Percentiles rank a stretch among this genome's conserved stretches.
phyloP scores from a whole-genome alignment of 1,140 invertebrate genomes.

The Bombus confusus region DNA sequence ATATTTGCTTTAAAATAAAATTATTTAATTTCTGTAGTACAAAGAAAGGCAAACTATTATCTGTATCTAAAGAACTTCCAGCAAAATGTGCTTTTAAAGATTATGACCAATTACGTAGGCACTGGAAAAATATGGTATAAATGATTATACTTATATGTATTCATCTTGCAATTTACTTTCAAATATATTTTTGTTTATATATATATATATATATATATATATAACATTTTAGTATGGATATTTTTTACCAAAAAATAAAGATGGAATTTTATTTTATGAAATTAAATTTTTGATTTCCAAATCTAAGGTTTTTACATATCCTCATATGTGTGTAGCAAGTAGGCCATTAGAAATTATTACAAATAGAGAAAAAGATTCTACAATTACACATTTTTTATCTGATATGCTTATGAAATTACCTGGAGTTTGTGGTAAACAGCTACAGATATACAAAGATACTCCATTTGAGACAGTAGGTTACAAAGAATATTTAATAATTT shows the following conservation, averaged over 20 bases:
- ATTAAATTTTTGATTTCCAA: conserved; percentile 63
- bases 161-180: background rate
- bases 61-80: conserved; percentile 69
- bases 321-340: conserved; percentile 65
- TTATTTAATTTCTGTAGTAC: conserved; percentile 63
- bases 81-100: conserved; percentile 63
- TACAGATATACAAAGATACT: conserved; percentile 46
- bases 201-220: conserved; percentile 26
- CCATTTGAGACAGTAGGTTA: conserved; percentile 1
- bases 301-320: conserved; percentile 64
- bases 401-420: conserved; percentile 55
- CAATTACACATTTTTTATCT: conserved; percentile 55
- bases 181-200: background rate
- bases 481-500: background rate
- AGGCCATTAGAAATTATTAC: conserved; percentile 49
- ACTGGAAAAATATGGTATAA: conserved; percentile 79
- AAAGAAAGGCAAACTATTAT: conserved; percentile 69
- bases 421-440: conserved; percentile 56
- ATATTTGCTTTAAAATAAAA: background rate
- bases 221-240: conserved; percentile 75
- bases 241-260: conserved; percentile 69
- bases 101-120: conserved; percentile 73
- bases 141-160: background rate
- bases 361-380: conserved; percentile 43
- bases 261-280: conserved; percentile 69